Base-by-base conservation (phyloP, 2,113 vertebrate species). In the Ptilorrhoa leucosticta region DNA sequence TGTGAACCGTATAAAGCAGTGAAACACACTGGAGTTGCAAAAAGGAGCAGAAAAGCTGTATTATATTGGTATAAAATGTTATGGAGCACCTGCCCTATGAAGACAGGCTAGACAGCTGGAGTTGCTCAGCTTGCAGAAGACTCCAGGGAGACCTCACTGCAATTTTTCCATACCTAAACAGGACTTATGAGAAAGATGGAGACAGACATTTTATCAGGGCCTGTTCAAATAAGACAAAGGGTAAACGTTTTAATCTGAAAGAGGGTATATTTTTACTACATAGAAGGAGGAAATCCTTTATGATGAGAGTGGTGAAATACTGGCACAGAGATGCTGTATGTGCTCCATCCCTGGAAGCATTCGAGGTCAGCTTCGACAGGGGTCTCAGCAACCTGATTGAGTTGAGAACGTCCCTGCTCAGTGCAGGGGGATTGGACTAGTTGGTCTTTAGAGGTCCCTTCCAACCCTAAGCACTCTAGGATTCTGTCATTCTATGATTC, bases 401-500 rank as follows among this genome's bases (percentile, higher is more conserved):
- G 50, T 9, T 23, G 44, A 33, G 27, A 64, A 33, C 7, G 5
- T 8, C 23, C 28, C 28, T 39, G 54, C 11, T 16, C 15, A 9
- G 1, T 33, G 19, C 40, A n/a, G 17, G 6, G 22, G 4, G 7
- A 4, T 22, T 53, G n/a, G 53, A 40, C 6, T 3, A 9, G 39
- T 0, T 10, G 47, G 14, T 24, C 16, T 35, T 31, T 9, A 42
- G 63, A 7, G 47, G 24, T 68, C 5, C 9, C 6, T 75, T 47
- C 20, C 16, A 14, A 1, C 10, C 7, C 6, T 4, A 3, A 3
- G 15, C 23, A 1, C 10, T 4, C 28, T 0, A 11, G 71, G 28
- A 11, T 3, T n/a, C 28, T 3, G 54, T 10, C 26, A 0, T 9
- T 39, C 17, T 6, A 1, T 1, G 63, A 2, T 3, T 11, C 22